Evolutionary conservation across 1,140 invertebrate genomes (phyloP), one percentile per base, ranked within the genome.

Genomic region (Zaprionus inermis): DNA sequence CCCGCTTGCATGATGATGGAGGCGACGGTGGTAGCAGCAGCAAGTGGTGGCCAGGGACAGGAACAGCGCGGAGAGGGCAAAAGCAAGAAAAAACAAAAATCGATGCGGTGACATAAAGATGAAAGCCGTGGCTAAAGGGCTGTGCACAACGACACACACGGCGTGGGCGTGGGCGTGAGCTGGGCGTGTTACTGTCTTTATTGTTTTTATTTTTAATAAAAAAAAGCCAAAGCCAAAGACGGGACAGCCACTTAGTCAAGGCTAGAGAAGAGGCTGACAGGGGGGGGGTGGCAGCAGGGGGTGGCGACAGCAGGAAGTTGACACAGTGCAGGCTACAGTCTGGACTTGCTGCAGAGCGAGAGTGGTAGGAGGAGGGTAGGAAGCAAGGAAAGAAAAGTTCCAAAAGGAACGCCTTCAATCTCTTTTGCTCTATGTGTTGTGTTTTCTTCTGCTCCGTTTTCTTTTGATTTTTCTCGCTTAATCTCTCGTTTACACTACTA

Each of bases 21-120:
- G 70, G 69, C 61, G 61, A 61, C 49, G 69, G 49, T 54, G 24
- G 24, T 28, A 5, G 24, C 5, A 59, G 57, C 36, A 56, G 56
- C 44, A 20, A 22, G 20, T 49, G 76, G 54, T 49, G 38, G 16
- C 14, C n/a, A 69, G 58, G 66, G 66, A 34, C 52, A 69, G 34
- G 28, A 30, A 58, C 52, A 24, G 57, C n/a, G n/a, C n/a, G 58
- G 41, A 16, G 44, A 55, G 63, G 41, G 44, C 44, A 52, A 14
- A 61, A 59, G 0, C 52, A 41, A 51, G 60, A 32, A 36, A 20
- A 52, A 16, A 54, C 9, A 55, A 71, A 81, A 81, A 81, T 84
- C 77, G 84, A 86, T 86, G 79, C 67, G 80, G 65, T 83, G 84
- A 83, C 83, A 86, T 73, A 79, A 77, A 89, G 77, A 86, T 86